A percentile compares a stretch with the other conserved stretches of the same genome.
phyloP scores from a whole-genome alignment of 2,113 vertebrate genomes.

The Cyphomyrus discorhynchus region DNA sequence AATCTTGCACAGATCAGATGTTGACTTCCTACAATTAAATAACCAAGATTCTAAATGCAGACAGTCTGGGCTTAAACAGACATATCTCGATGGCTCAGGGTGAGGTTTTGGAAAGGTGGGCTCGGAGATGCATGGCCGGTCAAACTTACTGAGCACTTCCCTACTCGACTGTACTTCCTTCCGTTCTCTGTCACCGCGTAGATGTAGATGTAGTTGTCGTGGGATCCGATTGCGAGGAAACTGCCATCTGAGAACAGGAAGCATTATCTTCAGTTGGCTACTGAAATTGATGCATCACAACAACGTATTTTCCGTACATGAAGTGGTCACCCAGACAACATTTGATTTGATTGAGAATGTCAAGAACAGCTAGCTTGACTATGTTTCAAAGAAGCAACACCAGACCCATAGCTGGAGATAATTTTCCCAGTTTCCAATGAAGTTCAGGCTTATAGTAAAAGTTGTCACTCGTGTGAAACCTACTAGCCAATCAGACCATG shows the following conservation, averaged over 20 bases:
- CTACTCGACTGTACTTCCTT: conserved; percentile 85
- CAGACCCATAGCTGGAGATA: background rate
- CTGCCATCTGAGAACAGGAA: conserved; percentile 71
- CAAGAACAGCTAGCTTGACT: background rate
- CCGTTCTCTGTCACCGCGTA: conserved; percentile 84
- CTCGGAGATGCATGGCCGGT: background rate
- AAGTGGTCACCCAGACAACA: background rate
- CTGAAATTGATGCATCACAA: background rate
- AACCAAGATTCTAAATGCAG: background rate
- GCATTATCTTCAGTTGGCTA: background rate
- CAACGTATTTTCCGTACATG: background rate
- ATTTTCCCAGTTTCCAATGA: background rate
- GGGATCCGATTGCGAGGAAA: conserved; percentile 92
- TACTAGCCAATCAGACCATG: background rate
- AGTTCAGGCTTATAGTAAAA: background rate
- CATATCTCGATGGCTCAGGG: background rate
- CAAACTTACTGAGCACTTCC: conserved; percentile 89
- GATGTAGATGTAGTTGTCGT: conserved; percentile 98
- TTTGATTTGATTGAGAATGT: background rate
- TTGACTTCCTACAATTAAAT: background rate
- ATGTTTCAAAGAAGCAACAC: background rate
- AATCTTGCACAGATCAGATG: background rate
- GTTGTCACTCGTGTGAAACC: background rate
- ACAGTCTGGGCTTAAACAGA: background rate
- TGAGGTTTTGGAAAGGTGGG: background rate